Base-by-base conservation (phyloP, 1,140 invertebrate genomes). In the Plodia interpunctella region DNA sequence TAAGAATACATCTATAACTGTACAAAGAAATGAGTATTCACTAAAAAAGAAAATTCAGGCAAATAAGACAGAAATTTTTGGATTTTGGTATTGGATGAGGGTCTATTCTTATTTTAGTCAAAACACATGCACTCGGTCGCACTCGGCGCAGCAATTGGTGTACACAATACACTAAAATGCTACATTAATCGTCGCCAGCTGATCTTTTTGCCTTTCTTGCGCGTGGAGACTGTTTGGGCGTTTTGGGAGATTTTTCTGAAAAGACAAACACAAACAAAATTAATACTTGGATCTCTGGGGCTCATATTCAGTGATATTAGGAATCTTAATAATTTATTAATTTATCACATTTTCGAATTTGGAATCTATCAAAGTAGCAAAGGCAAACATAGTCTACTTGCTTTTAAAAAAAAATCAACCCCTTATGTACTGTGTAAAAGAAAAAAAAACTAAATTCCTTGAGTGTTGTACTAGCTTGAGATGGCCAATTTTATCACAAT, bases 171-270 rank as follows among this genome's bases (percentile, higher is more conserved):
- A 55, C 66, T 55, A 60, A 54, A 61, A 65, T 49, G 50, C 60
- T 55, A 55, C 70, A 55, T 85, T 89, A 89, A 62, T 89, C 87
- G 80, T 95, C 94, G 56, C 94, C 94, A 28, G 91, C 92, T 17
- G 93, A 91, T 74, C 92, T 91, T 83, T 95, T 95, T 17, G 92
- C 91, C 90, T 94, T 95, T 72, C 94, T 92, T 78, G 94, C 91
- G 74, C 93, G 93, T 62, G 94, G 94, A 63, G 94, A 95, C 75
- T 94, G 93, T 76, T 83, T 74, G 59, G 90, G 81, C 38, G 80
- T 75, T 62, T 92, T 91, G 49, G 90, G 91, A 35, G 91, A 92
- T 90, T 94, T 94, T 85, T 94, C 93, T 94, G 89, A 25, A 25
- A 25, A n/a, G n/a, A 25, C 21, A 25, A 25, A 25, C 21, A 6